Evolutionary conservation across 2,888 invertebrate species (phyloP).

Genomic region (Orthonychiurus folsomi): DNA sequence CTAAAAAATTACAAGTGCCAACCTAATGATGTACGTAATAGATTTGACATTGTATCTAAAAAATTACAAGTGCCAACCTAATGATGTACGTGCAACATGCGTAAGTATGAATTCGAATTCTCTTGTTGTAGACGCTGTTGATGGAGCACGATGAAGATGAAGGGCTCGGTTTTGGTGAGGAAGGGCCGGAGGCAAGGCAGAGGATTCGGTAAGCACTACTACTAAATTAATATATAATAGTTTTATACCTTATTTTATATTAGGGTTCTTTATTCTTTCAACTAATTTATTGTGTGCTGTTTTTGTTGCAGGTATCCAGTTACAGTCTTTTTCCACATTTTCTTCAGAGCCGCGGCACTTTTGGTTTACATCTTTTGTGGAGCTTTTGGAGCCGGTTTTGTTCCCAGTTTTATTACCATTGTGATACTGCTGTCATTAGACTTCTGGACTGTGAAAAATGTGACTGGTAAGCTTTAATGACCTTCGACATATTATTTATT

Average conservation of each 20-base stretch:
- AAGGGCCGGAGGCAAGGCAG: slow-evolving; percentile 54
- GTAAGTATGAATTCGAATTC: too few relatives aligned
- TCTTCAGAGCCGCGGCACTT: slow-evolving; percentile 75
- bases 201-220: slow-evolving; percentile 44
- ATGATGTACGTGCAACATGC: too few relatives aligned
- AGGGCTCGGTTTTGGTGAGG: slow-evolving; percentile 76
- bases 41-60: too few relatives aligned
- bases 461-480: slow-evolving; percentile 53
- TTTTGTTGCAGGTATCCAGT: slow-evolving; percentile 70
- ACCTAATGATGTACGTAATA: too few relatives aligned
- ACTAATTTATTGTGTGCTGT: slow-evolving; percentile 5
- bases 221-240: background rate
- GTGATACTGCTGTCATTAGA: slow-evolving; percentile 87
- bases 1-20: too few relatives aligned
- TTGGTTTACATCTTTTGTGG: slow-evolving; percentile 82
- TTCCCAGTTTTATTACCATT: slow-evolving; percentile 88
- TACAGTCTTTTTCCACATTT: slow-evolving; percentile 82
- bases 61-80: too few relatives aligned
- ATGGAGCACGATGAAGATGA: slow-evolving; percentile 59
- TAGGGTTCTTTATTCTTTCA: slow-evolving; percentile 6
- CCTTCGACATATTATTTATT: background rate
- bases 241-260: slow-evolving; percentile 6
- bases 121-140: slow-evolving; percentile 68
- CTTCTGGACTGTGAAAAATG: slow-evolving; percentile 98
- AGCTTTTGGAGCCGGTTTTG: slow-evolving; percentile 83